Evolutionary conservation across 2,797 vertebrate species (phyloP).

Genomic region (Amniataba percoides): DNA sequence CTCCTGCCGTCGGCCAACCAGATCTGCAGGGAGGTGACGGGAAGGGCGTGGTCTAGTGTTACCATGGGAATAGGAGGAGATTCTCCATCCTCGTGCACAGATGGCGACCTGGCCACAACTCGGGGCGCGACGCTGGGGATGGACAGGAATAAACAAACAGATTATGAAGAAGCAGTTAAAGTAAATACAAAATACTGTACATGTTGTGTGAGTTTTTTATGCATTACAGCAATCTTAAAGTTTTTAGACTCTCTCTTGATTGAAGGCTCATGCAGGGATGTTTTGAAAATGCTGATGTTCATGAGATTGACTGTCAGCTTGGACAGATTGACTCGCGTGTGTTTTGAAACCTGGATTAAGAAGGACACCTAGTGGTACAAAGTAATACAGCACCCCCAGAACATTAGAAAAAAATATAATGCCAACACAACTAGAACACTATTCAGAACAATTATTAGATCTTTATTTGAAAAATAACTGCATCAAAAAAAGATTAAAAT

Average conservation of each 20-base stretch:
- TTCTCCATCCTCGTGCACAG: conserved; percentile 86
- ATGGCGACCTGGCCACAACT: conserved; percentile 90
- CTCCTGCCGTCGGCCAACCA: conserved; percentile 95
- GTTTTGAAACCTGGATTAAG: conserved; percentile 51
- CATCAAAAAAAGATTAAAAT: neutral
- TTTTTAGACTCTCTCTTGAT: conserved; percentile 1
- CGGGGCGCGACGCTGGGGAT: conserved; percentile 90
- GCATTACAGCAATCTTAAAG: neutral
- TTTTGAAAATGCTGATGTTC: neutral
- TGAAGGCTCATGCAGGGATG: conserved; percentile 14
- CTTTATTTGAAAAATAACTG: neutral
- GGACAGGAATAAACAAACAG: conserved; percentile 37
- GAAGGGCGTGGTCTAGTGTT: conserved; percentile 90
- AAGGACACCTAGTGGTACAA: conserved; percentile 81
- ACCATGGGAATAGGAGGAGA: conserved; percentile 88
- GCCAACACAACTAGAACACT: neutral
- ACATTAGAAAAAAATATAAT: neutral
- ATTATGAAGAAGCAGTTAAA: conserved; percentile 34
- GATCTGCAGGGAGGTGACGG: conserved; percentile 93
- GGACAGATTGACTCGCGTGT: neutral
- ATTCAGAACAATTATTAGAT: neutral
- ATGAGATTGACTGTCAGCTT: conserved; percentile 1
- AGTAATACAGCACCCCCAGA: neutral
- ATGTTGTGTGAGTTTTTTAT: neutral
- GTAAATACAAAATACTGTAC: neutral